phyloP scores from a whole-genome alignment of 2,113 vertebrate species.

The Poicephalus gulielmi region DNA sequence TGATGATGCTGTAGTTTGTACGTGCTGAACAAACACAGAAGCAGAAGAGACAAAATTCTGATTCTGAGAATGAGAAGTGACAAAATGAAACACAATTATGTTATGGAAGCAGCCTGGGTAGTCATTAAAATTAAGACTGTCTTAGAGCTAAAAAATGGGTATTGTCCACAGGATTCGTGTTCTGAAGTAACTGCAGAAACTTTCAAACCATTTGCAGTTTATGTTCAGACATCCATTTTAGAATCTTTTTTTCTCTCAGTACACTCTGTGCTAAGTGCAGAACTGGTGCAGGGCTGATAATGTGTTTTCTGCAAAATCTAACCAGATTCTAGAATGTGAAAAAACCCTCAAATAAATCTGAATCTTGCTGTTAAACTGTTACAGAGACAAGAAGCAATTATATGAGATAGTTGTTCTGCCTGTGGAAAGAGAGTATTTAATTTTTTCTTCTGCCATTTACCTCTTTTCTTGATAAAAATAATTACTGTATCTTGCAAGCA shows the following conservation, averaged over 20 bases:
- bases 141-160: neutral
- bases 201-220: neutral
- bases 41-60: neutral
- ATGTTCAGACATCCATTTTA: neutral
- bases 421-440: neutral
- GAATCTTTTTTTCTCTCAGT: neutral
- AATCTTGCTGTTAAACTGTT: slow-evolving; percentile 25
- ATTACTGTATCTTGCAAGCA: neutral
- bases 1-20: neutral
- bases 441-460: neutral
- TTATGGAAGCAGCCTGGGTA: neutral
- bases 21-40: neutral
- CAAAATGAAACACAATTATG: neutral
- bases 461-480: slow-evolving; percentile 31
- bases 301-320: neutral
- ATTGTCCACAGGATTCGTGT: neutral
- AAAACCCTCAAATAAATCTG: neutral
- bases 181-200: neutral
- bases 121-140: neutral
- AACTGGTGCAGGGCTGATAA: neutral
- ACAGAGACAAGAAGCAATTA: slow-evolving; percentile 6
- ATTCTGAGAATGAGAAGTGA: neutral
- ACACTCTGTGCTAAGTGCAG: neutral
- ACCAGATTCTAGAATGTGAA: neutral
- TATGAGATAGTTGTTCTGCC: neutral